These are phyloP conservation scores for Sarcophaga bullata DNA, from an alignment of 1,140 invertebrate genomes.

Conservation along the genomic window DNA sequence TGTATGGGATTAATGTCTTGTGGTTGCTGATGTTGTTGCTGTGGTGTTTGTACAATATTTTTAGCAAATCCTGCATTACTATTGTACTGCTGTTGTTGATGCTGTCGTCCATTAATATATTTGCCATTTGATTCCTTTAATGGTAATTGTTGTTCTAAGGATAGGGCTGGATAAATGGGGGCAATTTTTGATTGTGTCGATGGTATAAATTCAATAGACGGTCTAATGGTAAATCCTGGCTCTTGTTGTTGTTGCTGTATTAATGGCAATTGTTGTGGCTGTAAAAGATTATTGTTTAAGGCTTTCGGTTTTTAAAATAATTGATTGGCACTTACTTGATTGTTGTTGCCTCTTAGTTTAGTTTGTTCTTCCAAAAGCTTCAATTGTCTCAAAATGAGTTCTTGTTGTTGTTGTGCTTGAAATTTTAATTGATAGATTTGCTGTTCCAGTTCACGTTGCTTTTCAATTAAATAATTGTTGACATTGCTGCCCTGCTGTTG, in stretches of 20 bases:
- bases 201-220: conserved; percentile 64
- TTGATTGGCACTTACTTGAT: conserved; percentile 49
- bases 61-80: not conserved
- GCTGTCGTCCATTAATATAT: conserved; percentile 52
- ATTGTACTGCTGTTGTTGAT: not conserved
- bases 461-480: conserved; percentile 67
- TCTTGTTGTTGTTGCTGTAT: conserved; percentile 42
- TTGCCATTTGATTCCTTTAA: conserved; percentile 58
- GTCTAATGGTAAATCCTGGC: conserved; percentile 60
- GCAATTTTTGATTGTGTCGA: conserved; percentile 58
- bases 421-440: conserved; percentile 71
- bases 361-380: conserved; percentile 71
- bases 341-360: conserved; percentile 46
- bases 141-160: conserved; percentile 63
- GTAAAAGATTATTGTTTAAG: conserved; percentile 49
- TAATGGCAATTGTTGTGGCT: conserved; percentile 52
- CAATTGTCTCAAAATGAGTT: conserved; percentile 74
- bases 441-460: conserved; percentile 76
- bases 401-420: conserved; percentile 76
- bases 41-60: conserved; percentile 35
- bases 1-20: conserved; percentile 55
- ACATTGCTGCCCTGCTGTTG: conserved; percentile 39
- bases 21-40: conserved; percentile 47
- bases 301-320: conserved; percentile 46
- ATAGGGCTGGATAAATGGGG: conserved; percentile 60